A percentile compares a stretch with the other conserved stretches of the same genome.
Conservation (phyloP, 2,113 vertebrate genomes). For the Struthidea cinerea region DNA sequence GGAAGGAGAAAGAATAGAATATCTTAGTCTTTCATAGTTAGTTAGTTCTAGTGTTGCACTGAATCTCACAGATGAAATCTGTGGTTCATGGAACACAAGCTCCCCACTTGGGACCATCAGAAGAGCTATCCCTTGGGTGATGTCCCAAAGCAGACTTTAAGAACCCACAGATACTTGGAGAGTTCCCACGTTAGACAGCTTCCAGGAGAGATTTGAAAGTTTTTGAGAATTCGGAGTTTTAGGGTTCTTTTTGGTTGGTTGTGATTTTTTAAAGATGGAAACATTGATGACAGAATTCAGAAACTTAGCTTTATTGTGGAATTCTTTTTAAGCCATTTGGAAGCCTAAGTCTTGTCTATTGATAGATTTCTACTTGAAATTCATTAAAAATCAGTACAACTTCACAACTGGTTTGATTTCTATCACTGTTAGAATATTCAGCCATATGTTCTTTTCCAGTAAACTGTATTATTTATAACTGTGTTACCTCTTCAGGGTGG, state of each 20-base stretch:
- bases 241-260: background rate
- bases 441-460: background rate
- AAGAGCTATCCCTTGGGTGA: background rate
- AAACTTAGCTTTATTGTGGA: background rate
- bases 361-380: background rate
- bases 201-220: background rate
- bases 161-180: background rate
- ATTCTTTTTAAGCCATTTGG: background rate
- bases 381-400: background rate
- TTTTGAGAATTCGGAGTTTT: background rate
- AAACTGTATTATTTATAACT: background rate
- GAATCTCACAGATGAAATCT: background rate
- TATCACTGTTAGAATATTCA: background rate
- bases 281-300: background rate
- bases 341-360: background rate
- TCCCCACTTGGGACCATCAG: background rate
- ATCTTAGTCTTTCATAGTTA: background rate
- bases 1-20: background rate
- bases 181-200: background rate
- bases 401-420: background rate
- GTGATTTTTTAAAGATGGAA: background rate
- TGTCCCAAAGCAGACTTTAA: background rate
- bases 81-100: background rate
- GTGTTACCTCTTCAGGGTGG: background rate
- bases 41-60: background rate